Base-by-base conservation (phyloP, 2,797 vertebrate species). In the Sylvia borin region DNA sequence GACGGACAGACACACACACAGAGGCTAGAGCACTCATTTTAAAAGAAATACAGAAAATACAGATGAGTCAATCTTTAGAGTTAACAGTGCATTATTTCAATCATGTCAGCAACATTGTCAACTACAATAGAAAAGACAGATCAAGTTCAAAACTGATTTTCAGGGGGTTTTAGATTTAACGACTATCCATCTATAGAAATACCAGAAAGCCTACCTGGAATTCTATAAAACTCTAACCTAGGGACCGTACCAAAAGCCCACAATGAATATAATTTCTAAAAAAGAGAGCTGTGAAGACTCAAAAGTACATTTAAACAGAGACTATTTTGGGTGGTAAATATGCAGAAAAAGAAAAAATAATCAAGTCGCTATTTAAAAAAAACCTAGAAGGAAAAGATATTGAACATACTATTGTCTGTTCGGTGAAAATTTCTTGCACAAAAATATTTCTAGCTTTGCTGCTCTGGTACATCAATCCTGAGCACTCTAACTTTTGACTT, bases 401-500 rank as follows among this genome's bases (percentile, higher is more conserved):
- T 40, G 57, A 89, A 68, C 54, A 20, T 31, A 48, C 25, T 62
- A 32, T 62, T 40, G 67, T 78, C 87, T 75, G 55, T 65, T 93
- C 2, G 7, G 68, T 78, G 77, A 72, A 85, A 51, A 93, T 60
- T 70, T 72, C 51, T 60, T 62, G 31, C 88, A 87, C 66, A 95
- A 95, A 97, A 97, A 92, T 95, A 93, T 81, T 82, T 73, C 77
- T 97, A 97, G 95, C 91, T 96, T 45, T 98, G 97, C 53, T 97
- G 97, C 87, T 98, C 97, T 38, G 98, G 97, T 18, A 97, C 96
- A 92, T 98, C 98, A 61, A 98, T 97, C 87, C 98, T 96, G 93
- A 98, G 97, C 87, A 98, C 97, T 94, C 98, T 97, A 43, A 98
- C 98, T 86, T 99, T 99, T 32, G 99, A 99, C 94, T 98, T 99